Evolutionary conservation across 2,888 invertebrate species (phyloP), one percentile per base, ranked within the genome.

Genomic region (Calliopum simillimum): DNA sequence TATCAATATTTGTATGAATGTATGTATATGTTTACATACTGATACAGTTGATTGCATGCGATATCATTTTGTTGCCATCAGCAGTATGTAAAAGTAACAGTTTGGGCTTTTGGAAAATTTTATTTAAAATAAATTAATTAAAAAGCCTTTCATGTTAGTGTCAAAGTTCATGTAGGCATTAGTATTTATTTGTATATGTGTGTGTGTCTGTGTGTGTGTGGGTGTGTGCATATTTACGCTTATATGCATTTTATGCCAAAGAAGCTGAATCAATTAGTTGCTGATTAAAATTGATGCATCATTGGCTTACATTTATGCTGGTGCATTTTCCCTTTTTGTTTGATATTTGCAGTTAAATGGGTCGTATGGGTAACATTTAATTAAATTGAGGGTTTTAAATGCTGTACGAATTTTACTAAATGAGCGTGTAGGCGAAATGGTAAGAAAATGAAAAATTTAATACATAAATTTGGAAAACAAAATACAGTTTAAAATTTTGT

Each of bases 41-140:
- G 19, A 11, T n/a, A 21, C 23, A 23, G 62, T 16, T 44, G 47
- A 44, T 53, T 23, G 53, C 3, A 23, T 61, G 23, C 16, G 3
- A 11, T 33, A 23, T 21, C 23, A 23, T 53, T 53, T 61, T 19
- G 21, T 25, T 13, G 14, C 46, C 12, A 25, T 46, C 14, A 43
- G 43, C 16, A 62, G 1, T 33, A 33, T 33, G 33, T 33, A 33
- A 8, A 33, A 8, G 62, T 46, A 19, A 47, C 16, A 21, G 47
- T 13, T 62, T 23, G 11, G 25, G 61, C 61, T 46, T 46, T 46
- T 61, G 61, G 19, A 53, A 41, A 61, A 65, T 41, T 65, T 53
- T 65, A 55, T 65, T 65, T 53, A 65, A n/a, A 65, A 65, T 65
- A 65, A 65, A 65, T 65, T 65, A 65, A 65, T 65, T 65, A 53